Conservation (phyloP, 2,797 vertebrate genomes). For the Emys orbicularis region DNA sequence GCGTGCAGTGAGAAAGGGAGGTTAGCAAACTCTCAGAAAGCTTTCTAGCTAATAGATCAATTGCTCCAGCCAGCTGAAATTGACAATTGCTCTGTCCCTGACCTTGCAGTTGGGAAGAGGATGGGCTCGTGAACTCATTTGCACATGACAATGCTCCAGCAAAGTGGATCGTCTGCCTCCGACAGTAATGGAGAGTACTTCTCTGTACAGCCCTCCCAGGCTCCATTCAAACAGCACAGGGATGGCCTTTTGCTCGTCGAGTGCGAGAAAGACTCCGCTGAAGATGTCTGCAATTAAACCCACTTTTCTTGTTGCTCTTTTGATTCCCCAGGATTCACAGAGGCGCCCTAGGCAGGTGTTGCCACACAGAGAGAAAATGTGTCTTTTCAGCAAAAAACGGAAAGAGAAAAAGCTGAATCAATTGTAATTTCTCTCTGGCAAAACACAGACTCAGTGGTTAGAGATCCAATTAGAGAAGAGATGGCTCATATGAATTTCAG, state of each 20-base stretch:
- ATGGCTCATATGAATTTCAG: constrained; percentile 36
- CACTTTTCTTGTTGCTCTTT: constrained; percentile 85
- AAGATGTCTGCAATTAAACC: constrained; percentile 84
- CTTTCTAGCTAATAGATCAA: constrained; percentile 68
- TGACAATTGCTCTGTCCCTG: constrained; percentile 78
- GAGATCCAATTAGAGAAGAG: constrained; percentile 41
- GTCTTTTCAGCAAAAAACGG: constrained; percentile 70
- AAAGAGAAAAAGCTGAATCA: constrained; percentile 62
- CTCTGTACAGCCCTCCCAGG: constrained; percentile 77
- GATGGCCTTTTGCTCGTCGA: constrained; percentile 81
- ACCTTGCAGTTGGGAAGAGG: constrained; percentile 80
- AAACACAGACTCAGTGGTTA: constrained; percentile 57
- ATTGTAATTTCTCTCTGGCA: constrained; percentile 73
- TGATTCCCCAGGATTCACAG: constrained; percentile 77
- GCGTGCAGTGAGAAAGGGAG: not conserved
- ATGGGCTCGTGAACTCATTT: constrained; percentile 83
- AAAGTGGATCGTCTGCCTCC: constrained; percentile 79
- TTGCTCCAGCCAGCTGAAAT: constrained; percentile 76
- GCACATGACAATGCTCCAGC: constrained; percentile 81
- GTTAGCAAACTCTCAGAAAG: constrained; percentile 65
- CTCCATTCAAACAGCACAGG: constrained; percentile 74
- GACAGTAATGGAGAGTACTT: constrained; percentile 82
- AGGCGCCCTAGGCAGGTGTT: constrained; percentile 81
- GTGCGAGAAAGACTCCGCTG: constrained; percentile 78
- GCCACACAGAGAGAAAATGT: constrained; percentile 80